Conservation (phyloP, 1,140 invertebrate species). For the Aphelenchoides avenae region DNA sequence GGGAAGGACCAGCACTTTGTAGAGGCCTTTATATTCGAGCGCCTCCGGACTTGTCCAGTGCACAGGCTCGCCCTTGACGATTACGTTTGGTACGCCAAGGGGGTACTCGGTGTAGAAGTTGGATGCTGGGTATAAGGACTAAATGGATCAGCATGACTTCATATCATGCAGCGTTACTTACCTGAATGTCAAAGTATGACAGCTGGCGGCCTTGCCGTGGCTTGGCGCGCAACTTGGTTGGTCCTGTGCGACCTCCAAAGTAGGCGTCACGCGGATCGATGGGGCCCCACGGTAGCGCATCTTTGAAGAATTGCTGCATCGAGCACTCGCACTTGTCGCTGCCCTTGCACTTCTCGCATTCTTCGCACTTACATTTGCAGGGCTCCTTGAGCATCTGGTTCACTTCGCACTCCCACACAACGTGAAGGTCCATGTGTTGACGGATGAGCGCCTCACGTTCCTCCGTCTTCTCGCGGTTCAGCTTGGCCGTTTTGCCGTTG, state of each 20-base stretch:
- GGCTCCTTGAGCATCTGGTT: background rate
- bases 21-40: conserved; percentile 2
- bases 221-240: background rate
- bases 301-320: no score
- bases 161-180: no score
- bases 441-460: no score
- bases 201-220: background rate
- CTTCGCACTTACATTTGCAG: background rate
- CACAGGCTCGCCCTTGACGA: background rate
- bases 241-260: conserved; percentile 3
- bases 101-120: background rate
- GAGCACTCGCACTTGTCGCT: no score
- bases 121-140: conserved; percentile 3
- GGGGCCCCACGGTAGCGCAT: no score
- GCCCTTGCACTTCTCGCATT: background rate
- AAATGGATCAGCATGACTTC: no score
- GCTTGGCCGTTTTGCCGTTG: no score
- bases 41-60: background rate
- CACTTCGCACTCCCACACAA: conserved; percentile 9
- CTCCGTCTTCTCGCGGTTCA: no score
- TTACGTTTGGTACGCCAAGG: background rate
- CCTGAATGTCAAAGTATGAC: conserved; percentile 4
- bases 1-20: conserved; percentile 6
- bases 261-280: background rate
- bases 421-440: no score